Conservation (phyloP, 2,797 vertebrate species). For the Malacoctenus gilli region DNA sequence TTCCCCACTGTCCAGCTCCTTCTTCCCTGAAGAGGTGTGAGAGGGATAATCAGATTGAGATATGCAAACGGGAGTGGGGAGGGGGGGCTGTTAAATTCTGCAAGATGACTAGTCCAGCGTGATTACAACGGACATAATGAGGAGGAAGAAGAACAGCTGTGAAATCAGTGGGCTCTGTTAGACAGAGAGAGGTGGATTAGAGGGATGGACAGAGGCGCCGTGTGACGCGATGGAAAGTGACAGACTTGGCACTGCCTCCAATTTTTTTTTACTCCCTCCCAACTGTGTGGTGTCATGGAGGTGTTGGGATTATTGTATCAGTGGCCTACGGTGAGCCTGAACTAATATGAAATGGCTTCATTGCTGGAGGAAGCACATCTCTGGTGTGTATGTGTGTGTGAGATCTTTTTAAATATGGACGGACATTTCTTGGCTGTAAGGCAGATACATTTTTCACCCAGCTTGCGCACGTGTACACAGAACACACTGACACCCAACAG, state of each 20-base stretch:
- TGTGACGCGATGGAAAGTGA: slow-evolving; percentile 47
- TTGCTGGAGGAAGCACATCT: slow-evolving; percentile 25
- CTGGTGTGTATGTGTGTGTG: slow-evolving; percentile 5
- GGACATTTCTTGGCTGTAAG: slow-evolving; percentile 52
- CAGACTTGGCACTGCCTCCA: slow-evolving; percentile 37
- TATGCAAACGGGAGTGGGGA: background rate
- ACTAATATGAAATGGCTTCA: slow-evolving; percentile 37
- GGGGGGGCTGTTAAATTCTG: background rate
- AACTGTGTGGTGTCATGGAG: slow-evolving; percentile 55
- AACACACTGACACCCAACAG: slow-evolving; percentile 4
- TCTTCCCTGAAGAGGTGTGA: slow-evolving; percentile 79
- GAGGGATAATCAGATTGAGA: slow-evolving; percentile 5
- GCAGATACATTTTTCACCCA: slow-evolving; percentile 43
- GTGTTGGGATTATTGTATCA: slow-evolving; percentile 50
- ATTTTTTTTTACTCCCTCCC: slow-evolving; percentile 30
- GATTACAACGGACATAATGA: too few species aligned
- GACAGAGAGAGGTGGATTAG: slow-evolving; percentile 18
- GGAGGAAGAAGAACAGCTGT: background rate
- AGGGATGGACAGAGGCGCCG: slow-evolving; percentile 17
- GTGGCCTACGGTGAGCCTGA: slow-evolving; percentile 32
- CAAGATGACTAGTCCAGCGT: background rate
- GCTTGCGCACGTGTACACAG: slow-evolving; percentile 19
- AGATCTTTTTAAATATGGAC: slow-evolving; percentile 36
- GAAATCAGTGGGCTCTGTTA: slow-evolving; percentile 7
- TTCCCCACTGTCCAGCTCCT: slow-evolving; percentile 82